phyloP scores from a whole-genome alignment of 2,113 vertebrate genomes.

The Tenrec ecaudatus region DNA sequence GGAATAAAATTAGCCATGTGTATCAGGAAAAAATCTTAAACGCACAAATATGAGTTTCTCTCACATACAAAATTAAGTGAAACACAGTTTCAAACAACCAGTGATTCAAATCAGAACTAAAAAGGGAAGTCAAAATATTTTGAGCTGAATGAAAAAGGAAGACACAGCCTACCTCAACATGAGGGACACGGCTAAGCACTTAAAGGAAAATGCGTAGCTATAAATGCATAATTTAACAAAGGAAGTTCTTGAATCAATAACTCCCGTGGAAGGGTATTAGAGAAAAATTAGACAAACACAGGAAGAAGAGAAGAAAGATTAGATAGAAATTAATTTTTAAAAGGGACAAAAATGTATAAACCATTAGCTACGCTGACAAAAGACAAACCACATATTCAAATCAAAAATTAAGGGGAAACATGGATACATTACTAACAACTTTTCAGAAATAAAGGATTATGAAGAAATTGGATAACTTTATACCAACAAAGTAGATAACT shows the following conservation, averaged over 20 bases:
- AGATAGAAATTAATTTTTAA: not conserved
- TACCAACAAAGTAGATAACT: not conserved
- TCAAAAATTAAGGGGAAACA: too few species aligned
- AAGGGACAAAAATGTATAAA: not conserved
- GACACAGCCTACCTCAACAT: not conserved
- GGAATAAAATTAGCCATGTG: not conserved
- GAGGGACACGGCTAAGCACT: not conserved
- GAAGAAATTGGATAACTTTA: not conserved
- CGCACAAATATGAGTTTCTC: not conserved
- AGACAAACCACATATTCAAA: too few species aligned
- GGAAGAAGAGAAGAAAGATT: not conserved
- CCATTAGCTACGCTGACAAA: not conserved
- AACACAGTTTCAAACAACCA: not conserved
- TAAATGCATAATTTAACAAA: not conserved
- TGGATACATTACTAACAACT: too few species aligned
- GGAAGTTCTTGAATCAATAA: not conserved
- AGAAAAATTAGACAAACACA: not conserved
- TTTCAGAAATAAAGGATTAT: not conserved
- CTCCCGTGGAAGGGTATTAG: not conserved
- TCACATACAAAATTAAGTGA: not conserved
- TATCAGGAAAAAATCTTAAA: not conserved
- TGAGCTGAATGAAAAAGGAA: not conserved
- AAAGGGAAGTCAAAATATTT: not conserved
- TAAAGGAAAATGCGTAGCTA: not conserved
- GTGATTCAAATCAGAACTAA: not conserved